Evolutionary conservation across 2,888 invertebrate genomes (phyloP), one percentile per base, ranked within the genome.

Genomic region (Drosophila atripex): DNA sequence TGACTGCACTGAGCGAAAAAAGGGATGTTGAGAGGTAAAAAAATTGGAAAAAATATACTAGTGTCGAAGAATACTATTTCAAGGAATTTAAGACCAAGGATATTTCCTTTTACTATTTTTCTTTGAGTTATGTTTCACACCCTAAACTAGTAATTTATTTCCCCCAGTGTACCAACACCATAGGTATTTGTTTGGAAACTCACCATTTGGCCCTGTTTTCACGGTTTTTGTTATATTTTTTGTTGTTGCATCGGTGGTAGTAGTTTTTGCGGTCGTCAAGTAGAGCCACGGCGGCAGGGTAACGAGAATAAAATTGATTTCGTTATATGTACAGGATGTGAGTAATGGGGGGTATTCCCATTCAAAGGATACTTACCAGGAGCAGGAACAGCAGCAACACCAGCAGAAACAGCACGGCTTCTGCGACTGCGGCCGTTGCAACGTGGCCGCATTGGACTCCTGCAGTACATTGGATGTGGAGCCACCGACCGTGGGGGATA

Each of bases 351-450:
- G 47, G 21, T 0, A 2, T 3, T 9, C 56, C 56, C 39, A 56
- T 49, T 71, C 11, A 30, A 46, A 12, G 43, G 38, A 14, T 49
- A 91, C 92, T 92, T 91, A 94, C 94, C 94, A 94, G 89, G 94
- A 94, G 91, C 94, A 95, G 90, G 94, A 94, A 91, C 94, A 95
- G 91, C 94, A 94, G 88, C 94, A 95, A 90, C 94, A 94, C 93
- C 94, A 94, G 85, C 94, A 94, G 80, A 94, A 93, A 89, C 94
- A 94, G 89, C 94, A 94, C 51, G 93, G 93, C 89, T 94, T 94
- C 77, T 92, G 92, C 55, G 93, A 92, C 89, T 92, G 88, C 90
- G 91, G 89, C 86, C 88, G 90, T 74, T 89, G 92, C 73, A 80
- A 76, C 77, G 91, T 85, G 69, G 66, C 45, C 53, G 90, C 86